Evolutionary conservation across 2,113 vertebrate species (phyloP), one percentile per base, ranked within the genome.

Genomic region (Odontesthes bonariensis): DNA sequence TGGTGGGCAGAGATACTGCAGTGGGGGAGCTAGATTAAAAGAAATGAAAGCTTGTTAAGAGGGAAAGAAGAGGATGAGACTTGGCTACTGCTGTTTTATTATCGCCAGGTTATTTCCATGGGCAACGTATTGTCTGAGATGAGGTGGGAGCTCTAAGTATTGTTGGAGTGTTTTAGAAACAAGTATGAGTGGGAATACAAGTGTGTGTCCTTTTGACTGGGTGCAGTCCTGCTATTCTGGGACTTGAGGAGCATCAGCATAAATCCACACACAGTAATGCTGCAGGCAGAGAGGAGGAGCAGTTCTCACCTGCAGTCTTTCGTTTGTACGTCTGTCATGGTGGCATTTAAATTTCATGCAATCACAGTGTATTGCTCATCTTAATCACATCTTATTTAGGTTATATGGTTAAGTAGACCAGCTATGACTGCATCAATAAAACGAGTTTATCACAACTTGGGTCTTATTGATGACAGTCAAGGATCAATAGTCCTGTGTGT

Each of bases 81-180:
- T 62, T 72, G 70, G 35, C 44, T 8, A 38, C 69, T 63, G 83
- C 49, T 75, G 60, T 78, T 38, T 10, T 38, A 38, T 38, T 38
- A 38, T 27, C 27, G 3, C 27, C 40, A 60, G 79, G 73, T 74
- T 79, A 86, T 90, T 79, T 54, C 74, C 66, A 65, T 9, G 58
- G 84, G 79, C 84, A 83, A 87, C 88, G 76, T 56, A 59, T 85
- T 79, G 60, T 20, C 60, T 44, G 86, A 83, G 74, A 74, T 49
- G 2, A 62, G 62, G 27, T 52, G 62, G 58, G 57, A 66, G 19
- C 8, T 46, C 69, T 55, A 8, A 10, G 35, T 8, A 49, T 77
- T 84, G 68, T 56, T 68, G 54, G 16, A 59, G 51, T 22, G 22
- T 55, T 84, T 79, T 73, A 55, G 61, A 69, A 78, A 66, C 27